Percentiles rank a stretch among this genome's conserved stretches.
These are phyloP conservation scores for Columba livia DNA, from an alignment of 2,113 vertebrate species.

Conservation along the genomic window DNA sequence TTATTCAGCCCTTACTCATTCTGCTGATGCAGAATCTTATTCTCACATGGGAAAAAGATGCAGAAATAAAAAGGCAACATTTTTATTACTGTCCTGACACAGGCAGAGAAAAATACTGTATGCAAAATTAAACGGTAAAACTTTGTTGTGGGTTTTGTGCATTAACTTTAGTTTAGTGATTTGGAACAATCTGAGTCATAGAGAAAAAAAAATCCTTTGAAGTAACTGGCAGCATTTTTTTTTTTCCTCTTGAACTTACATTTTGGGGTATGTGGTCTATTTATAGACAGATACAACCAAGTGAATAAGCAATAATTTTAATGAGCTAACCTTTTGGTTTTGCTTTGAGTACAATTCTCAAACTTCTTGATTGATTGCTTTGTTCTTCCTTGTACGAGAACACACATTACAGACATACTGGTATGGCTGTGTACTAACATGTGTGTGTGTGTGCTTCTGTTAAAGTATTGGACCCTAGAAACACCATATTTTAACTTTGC, in stretches of 20 bases:
- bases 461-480: not conserved
- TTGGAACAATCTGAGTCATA: not conserved
- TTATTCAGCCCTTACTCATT: not conserved
- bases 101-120: not conserved
- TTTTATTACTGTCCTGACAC: not conserved
- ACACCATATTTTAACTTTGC: not conserved
- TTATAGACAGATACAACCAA: not conserved
- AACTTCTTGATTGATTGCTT: not conserved
- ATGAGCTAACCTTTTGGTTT: not conserved
- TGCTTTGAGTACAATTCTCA: not conserved
- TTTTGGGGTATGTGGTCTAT: not conserved
- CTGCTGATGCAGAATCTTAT: not conserved
- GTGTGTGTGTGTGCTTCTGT: not conserved
- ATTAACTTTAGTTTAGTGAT: not conserved
- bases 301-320: not conserved
- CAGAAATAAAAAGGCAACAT: not conserved
- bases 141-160: not conserved
- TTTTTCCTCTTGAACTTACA: not conserved
- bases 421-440: not conserved
- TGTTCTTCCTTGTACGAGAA: not conserved
- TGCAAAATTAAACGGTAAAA: not conserved
- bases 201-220: not conserved
- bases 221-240: not conserved
- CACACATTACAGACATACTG: not conserved
- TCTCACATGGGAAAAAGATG: not conserved